phyloP scores from a whole-genome alignment of 2,113 vertebrate genomes.

The Malurus elegans region DNA sequence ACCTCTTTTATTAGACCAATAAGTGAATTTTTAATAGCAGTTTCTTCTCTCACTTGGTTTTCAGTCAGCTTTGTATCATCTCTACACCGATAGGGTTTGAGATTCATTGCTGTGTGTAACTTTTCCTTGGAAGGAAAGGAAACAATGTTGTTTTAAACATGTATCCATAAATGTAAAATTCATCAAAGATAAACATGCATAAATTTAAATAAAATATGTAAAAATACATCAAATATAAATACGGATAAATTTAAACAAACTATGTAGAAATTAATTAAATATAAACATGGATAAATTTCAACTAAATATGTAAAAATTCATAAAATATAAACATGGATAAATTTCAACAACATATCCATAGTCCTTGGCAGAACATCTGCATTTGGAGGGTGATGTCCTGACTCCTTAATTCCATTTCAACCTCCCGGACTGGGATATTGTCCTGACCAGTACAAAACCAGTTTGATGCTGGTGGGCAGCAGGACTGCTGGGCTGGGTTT shows the following conservation, averaged over 20 bases:
- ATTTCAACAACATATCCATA: slow-evolving; percentile 85
- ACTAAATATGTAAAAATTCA: too few species aligned
- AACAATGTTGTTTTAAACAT: too few species aligned
- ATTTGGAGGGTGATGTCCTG: neutral
- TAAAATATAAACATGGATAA: slow-evolving; percentile 33
- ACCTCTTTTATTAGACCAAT: slow-evolving; percentile 87
- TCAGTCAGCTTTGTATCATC: slow-evolving; percentile 80
- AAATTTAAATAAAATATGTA: too few species aligned
- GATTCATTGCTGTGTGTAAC: slow-evolving; percentile 76
- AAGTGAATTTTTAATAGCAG: slow-evolving; percentile 77
- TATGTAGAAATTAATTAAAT: too few species aligned
- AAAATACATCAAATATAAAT: too few species aligned
- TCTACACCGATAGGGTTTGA: slow-evolving; percentile 88
- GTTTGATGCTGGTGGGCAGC: neutral
- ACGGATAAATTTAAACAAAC: too few species aligned
- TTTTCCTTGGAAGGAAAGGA: slow-evolving; percentile 43
- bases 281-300: too few species aligned
- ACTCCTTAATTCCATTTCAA: neutral
- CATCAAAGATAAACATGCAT: too few species aligned
- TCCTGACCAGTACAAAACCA: neutral
- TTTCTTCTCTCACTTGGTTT: slow-evolving; percentile 83
- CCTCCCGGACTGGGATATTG: fast-evolving
- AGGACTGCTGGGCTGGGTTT: neutral
- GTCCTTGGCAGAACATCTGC: slow-evolving; percentile 77
- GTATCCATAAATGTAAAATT: too few species aligned